Percentiles rank a stretch among this genome's conserved stretches.
phyloP scores from a whole-genome alignment of 2,113 vertebrate species.

The Anolis carolinensis region DNA sequence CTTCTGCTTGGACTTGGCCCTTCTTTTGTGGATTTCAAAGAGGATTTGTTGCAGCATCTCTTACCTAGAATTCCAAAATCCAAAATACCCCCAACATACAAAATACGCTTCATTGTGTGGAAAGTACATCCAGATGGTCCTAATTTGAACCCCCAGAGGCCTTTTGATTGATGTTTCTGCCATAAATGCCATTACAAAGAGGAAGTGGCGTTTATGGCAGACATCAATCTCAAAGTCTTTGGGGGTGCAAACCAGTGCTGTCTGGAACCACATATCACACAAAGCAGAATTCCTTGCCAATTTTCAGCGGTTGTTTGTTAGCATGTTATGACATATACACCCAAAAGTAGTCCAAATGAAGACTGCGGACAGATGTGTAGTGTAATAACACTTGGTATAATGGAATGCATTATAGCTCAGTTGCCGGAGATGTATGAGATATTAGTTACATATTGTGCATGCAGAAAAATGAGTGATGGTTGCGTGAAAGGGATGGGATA shows the following conservation, averaged over 20 bases:
- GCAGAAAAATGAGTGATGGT: background rate
- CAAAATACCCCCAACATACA: no score
- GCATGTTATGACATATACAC: background rate
- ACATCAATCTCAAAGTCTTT: no score
- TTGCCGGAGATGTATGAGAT: background rate
- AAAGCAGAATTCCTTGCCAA: no score
- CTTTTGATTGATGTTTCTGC: background rate
- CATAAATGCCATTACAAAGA: background rate
- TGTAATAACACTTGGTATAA: background rate
- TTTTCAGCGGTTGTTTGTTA: background rate
- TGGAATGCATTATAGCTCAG: background rate
- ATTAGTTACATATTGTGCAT: background rate
- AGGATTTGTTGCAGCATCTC: no score
- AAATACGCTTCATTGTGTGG: no score
- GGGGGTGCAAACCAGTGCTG: no score
- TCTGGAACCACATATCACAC: no score
- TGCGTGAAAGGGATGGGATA: background rate
- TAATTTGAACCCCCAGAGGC: background rate
- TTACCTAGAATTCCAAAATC: no score
- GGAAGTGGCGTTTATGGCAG: no score
- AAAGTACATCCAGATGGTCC: background rate
- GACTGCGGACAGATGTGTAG: no score
- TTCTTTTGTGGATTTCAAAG: no score
- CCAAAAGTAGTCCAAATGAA: background rate
- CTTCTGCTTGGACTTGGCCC: no score